Conservation (phyloP, 2,888 invertebrate genomes). For the Sympetrum striolatum region DNA sequence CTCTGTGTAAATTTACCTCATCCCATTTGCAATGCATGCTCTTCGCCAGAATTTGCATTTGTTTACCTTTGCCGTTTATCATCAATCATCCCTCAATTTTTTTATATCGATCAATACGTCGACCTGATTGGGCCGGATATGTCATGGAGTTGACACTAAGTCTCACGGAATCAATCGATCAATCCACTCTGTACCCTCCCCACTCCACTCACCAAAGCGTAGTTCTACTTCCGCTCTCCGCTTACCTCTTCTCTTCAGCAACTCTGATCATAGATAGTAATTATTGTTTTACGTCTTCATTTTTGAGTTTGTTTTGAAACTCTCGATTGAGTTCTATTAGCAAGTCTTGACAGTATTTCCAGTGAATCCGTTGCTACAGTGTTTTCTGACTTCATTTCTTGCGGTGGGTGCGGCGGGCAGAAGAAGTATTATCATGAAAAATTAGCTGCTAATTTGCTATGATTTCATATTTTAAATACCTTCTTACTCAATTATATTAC, state of each 20-base stretch:
- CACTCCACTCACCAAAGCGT: background rate
- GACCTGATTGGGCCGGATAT: constrained; percentile 25
- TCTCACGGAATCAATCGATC: constrained; percentile 25
- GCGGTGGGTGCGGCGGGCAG: too few relatives aligned
- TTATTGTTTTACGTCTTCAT: background rate
- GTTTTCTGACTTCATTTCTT: too few relatives aligned
- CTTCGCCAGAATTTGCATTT: background rate
- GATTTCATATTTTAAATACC: too few relatives aligned
- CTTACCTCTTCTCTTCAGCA: background rate
- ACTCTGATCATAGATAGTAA: background rate
- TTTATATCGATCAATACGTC: constrained; percentile 21
- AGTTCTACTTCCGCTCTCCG: background rate
- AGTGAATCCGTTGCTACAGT: too few relatives aligned
- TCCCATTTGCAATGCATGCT: background rate
- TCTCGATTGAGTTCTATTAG: too few relatives aligned
- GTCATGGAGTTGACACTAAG: constrained; percentile 25
- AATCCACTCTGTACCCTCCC: background rate
- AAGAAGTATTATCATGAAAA: too few relatives aligned
- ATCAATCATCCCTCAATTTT: constrained; percentile 8
- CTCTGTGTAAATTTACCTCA: background rate
- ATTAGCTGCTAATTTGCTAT: too few relatives aligned
- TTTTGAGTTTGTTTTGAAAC: too few relatives aligned
- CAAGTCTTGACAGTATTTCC: too few relatives aligned
- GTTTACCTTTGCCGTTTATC: background rate
- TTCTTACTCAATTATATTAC: too few relatives aligned